Percentiles rank a stretch among this genome's conserved stretches.
phyloP scores from a whole-genome alignment of 2,888 invertebrate species.

The Nycteola revayana region DNA sequence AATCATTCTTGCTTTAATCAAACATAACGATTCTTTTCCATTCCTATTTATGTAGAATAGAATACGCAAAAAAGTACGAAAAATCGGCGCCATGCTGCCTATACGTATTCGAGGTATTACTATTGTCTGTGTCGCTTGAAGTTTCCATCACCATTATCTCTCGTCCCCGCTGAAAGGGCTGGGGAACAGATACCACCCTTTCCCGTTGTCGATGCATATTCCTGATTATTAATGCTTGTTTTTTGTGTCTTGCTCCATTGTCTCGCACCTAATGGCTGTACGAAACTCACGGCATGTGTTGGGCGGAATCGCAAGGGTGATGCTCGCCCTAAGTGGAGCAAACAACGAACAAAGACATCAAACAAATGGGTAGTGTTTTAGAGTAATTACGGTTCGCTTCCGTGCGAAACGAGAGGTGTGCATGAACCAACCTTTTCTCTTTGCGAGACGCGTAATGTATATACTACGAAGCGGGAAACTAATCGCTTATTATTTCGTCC shows the following conservation, averaged over 20 bases:
- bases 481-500: conserved; percentile 64
- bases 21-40: conserved; percentile 13
- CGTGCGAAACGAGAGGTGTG: conserved; percentile 76
- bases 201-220: conserved; percentile 73
- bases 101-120: conserved; percentile 49
- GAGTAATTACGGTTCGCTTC: conserved; percentile 80
- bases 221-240: conserved; percentile 79
- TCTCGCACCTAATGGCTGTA: conserved; percentile 69
- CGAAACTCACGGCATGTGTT: conserved; percentile 73
- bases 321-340: conserved; percentile 78
- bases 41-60: conserved; percentile 8
- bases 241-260: conserved; percentile 75
- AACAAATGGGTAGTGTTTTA: conserved; percentile 82
- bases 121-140: conserved; percentile 60
- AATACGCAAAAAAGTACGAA: conserved; percentile 31
- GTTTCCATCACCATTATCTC: conserved; percentile 62
- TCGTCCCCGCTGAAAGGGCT: conserved; percentile 54
- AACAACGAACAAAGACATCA: conserved; percentile 82
- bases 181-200: conserved; percentile 49
- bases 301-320: conserved; percentile 72
- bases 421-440: conserved; percentile 53
- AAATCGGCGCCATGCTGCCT: conserved; percentile 35
- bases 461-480: conserved; percentile 49
- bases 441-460: conserved; percentile 50
- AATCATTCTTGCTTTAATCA: conserved; percentile 19